Percentiles rank a stretch among this genome's conserved stretches.
phyloP scores from a whole-genome alignment of 2,888 invertebrate genomes.

The Sminthurides aquaticus region DNA sequence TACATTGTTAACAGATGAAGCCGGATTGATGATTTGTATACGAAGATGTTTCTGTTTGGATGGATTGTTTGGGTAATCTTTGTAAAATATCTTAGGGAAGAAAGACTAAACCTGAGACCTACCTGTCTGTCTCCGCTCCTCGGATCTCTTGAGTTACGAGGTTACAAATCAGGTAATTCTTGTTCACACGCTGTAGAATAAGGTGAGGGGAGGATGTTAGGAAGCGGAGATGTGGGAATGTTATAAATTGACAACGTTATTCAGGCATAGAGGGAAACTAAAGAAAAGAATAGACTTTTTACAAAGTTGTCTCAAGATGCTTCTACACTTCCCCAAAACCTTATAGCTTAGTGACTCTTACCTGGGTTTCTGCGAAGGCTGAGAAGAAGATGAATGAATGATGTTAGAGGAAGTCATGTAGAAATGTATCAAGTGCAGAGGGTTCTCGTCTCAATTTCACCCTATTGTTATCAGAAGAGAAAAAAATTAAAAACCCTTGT shows the following conservation, averaged over 20 bases:
- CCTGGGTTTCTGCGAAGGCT: too few relatives aligned
- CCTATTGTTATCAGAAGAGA: too few relatives aligned
- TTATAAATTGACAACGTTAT: not conserved
- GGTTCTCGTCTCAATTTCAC: not conserved
- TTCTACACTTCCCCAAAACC: too few relatives aligned
- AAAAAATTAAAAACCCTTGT: too few relatives aligned
- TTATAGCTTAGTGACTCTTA: too few relatives aligned
- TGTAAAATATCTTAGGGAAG: not conserved
- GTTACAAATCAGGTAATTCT: not conserved
- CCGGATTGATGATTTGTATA: not conserved
- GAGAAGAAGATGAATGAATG: not conserved
- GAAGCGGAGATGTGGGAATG: too few relatives aligned
- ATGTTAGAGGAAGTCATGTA: too few relatives aligned
- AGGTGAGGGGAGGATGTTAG: not conserved
- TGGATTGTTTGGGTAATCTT: not conserved
- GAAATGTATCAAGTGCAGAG: not conserved
- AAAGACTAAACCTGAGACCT: not conserved
- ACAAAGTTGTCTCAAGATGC: too few relatives aligned
- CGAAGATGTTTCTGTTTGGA: not conserved
- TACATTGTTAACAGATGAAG: too few relatives aligned
- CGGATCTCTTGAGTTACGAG: not conserved
- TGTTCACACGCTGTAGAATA: not conserved
- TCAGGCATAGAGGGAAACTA: too few relatives aligned
- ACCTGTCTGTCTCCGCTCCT: not conserved
- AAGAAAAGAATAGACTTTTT: too few relatives aligned